A percentile compares a stretch with the other conserved stretches of the same genome.
Evolutionary conservation across 2,888 invertebrate genomes (phyloP).

Genomic region (Stenodera caucasica): DNA sequence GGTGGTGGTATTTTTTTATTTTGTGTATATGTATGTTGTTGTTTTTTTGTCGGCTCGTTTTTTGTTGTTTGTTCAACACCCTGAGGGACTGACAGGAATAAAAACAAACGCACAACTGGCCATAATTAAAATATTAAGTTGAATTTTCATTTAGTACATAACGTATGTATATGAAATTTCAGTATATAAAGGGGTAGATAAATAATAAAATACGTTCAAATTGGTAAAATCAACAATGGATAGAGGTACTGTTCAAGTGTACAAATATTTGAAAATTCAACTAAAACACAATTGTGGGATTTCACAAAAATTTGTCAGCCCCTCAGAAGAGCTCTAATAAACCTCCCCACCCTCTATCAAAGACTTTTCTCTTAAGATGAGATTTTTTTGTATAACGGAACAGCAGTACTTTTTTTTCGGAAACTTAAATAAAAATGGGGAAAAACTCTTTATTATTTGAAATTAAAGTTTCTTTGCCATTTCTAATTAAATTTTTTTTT

Average conservation of each 20-base stretch:
- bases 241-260: too few species aligned
- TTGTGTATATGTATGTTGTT: not conserved
- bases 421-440: too few species aligned
- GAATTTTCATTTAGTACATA: not conserved
- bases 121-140: conserved; percentile 8
- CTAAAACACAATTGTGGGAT: too few species aligned
- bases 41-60: not conserved
- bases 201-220: not conserved
- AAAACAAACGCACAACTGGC: not conserved
- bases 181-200: not conserved
- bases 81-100: conserved; percentile 5
- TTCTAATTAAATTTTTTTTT: not conserved
- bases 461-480: not conserved
- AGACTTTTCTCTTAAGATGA: too few species aligned
- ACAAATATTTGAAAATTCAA: too few species aligned
- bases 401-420: too few species aligned
- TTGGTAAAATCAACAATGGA: conserved; percentile 4
- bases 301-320: too few species aligned
- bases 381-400: too few species aligned
- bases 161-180: not conserved
- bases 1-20: not conserved
- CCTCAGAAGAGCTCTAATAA: too few species aligned
- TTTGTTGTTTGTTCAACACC: not conserved
- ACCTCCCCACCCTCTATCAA: too few species aligned
- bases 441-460: too few species aligned